Base-by-base conservation (phyloP, 2,888 invertebrate genomes). In the Bellardia bayeri region DNA sequence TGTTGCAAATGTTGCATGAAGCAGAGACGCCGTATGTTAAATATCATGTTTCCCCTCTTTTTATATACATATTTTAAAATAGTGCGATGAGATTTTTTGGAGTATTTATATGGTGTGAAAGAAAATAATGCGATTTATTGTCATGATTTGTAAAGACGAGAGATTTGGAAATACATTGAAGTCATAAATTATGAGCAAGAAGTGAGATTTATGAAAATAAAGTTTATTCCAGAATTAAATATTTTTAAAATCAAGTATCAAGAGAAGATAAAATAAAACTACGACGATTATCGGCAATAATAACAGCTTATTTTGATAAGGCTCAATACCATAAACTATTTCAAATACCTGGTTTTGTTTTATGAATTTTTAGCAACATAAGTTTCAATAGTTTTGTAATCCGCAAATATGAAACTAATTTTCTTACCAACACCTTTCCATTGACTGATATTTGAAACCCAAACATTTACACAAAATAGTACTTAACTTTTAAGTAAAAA, bases 1-100 rank as follows among this genome's bases (percentile, higher is more conserved):
- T 79, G 82, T 45, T 14, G 74, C 72, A 88, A 89, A 83, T 88
- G 85, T 86, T 85, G 86, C 88, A 85, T 89, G 82, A 82, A 85
- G 58, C 85, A 80, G 82, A 79, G 82, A 80, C 79, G 76, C 75
- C 80, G 69, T 68, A 68, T 71, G 13, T 8, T 5, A 11, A 40
- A 71, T 14, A 30, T 58, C 2, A 54, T 33, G 66, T 42, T 49
- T 42, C 66, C 56, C 54, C 75, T 23, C 51, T 61, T 13, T 61
- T 3, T 14, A 13, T 14, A 11, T 11, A 11, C 7, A 33, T 6
- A 61, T 61, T 33, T 11, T 40, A 0, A 7, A 5, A 8, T 40
- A 7, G 40, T 58, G 30, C 11, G 6, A 14, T 33, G 33, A 2
- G 40, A 2, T 40, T 40, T 45, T 9, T 33, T 8, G 5, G 7